Base-by-base conservation (phyloP, 1,140 invertebrate species). In the Diachasma alloeum region DNA sequence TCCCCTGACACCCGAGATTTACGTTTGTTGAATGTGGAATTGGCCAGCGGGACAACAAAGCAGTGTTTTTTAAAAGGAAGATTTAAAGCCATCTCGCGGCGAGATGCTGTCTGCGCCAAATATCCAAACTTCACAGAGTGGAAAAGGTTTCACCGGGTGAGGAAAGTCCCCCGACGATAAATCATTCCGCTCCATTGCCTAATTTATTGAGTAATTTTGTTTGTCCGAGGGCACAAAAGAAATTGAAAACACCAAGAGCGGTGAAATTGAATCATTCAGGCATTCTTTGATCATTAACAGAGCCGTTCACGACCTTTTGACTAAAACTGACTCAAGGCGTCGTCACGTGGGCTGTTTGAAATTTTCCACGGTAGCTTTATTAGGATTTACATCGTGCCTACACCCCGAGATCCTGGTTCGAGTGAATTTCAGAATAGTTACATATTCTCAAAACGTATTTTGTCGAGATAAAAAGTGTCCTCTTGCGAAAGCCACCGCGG, bases 1-100 rank as follows among this genome's bases (percentile, higher is more conserved):
- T 48, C 3, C 44, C 19, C 19, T n/a, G 72, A 63, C 36, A 39
- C 22, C 69, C 15, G 1, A 56, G 48, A 56, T 56, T 56, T 56
- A 56, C 48, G 48, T 19, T 56, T 56, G 26, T 13, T 71, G 39
- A 44, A n/a, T 44, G n/a, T 42, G 26, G 31, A 42, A 42, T 42
- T 42, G 39, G 39, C 73, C 39, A 42, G 39, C 73, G 73, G 78
- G 67, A 70, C 63, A 46, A 26, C 24, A 37, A 26, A 39, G 37
- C 31, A 42, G 9, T 71, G 74, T 74, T 67, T 74, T 70, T 63
- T 22, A 10, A 13, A 19, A 80, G 72, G 72, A 81, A 84, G 82
- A 84, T 84, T 84, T 83, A 82, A 81, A 72, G 80, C 76, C 71
- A 77, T 31, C 76, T 48, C 76, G 24, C 48, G 15, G 15, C 76